Base-by-base conservation (phyloP, 2,888 invertebrate species). In the Diaprepes abbreviatus region DNA sequence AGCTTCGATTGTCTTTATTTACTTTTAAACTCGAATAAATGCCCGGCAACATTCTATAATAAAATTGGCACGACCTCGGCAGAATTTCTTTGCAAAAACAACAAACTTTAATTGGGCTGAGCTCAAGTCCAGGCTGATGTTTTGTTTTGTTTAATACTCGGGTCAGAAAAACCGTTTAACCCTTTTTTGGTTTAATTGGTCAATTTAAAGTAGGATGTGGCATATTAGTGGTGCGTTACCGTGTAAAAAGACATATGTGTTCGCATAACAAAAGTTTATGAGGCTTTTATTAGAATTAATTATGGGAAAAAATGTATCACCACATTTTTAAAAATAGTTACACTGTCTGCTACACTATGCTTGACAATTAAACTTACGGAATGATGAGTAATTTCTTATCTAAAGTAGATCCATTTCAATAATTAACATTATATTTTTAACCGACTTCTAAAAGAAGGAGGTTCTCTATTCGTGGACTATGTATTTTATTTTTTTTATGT, bases 121-220 rank as follows among this genome's bases (percentile, higher is more conserved):
- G 48, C 14, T 28, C 28, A 50, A 50, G 48, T 50, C 28, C 28
- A 9, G 48, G 48, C 28, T 28, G 31, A 12, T 28, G 48, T 28
- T 50, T 50, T 45, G 45, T 45, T 45, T 45, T 28, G 48, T 50
- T 50, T 28, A 28, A 50, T 50, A 16, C 48, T 50, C 28, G 48
- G 48, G 48, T 50, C 48, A 50, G 48, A 50, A 50, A 50, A 50
- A 50, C 24, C 48, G 14, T 50, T 50, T 50, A 50, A 50, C 48
- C 48, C 48, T 28, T 50, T 24, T 28, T 28, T 50, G 28, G 24
- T 50, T 14, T 50, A 50, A 50, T 50, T 50, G 48, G 14, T 21
- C 19, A 28, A 50, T 50, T 28, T 50, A 28, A 50, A 50, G 48
- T 50, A 50, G 48, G 48, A 50, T 50, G 48, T 50, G 48, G 48